phyloP scores from a whole-genome alignment of 2,113 vertebrate genomes.

The Rostratula benghalensis region DNA sequence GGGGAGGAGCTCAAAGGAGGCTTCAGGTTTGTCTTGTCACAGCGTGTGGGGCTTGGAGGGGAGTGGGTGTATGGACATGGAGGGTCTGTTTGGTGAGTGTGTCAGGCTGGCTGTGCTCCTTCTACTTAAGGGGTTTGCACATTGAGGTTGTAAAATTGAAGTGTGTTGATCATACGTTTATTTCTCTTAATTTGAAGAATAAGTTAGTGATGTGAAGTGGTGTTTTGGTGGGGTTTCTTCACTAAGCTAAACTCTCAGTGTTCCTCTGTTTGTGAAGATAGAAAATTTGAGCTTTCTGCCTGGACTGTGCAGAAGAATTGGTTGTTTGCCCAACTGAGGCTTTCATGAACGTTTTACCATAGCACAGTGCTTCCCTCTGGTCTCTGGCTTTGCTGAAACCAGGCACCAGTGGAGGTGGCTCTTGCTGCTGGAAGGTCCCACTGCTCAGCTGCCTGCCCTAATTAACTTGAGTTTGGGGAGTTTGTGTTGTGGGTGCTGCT shows the following conservation, averaged over 20 bases:
- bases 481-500: neutral
- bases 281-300: neutral
- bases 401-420: neutral
- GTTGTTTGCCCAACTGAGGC: neutral
- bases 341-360: rapidly evolving
- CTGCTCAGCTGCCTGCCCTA: neutral
- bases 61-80: neutral
- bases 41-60: neutral
- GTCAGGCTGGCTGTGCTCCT: neutral
- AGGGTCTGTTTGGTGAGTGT: neutral
- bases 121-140: neutral
- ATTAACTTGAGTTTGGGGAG: neutral
- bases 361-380: neutral
- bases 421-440: neutral
- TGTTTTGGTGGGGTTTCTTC: neutral
- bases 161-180: neutral
- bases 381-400: neutral
- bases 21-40: neutral
- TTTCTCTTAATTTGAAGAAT: neutral
- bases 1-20: neutral
- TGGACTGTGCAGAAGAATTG: neutral
- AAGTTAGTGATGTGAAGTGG: neutral
- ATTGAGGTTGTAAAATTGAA: neutral
- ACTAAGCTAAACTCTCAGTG: rapidly evolving
- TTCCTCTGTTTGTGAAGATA: neutral